Conservation (phyloP, 2,888 invertebrate genomes). For the Drosophila anomalipes region DNA sequence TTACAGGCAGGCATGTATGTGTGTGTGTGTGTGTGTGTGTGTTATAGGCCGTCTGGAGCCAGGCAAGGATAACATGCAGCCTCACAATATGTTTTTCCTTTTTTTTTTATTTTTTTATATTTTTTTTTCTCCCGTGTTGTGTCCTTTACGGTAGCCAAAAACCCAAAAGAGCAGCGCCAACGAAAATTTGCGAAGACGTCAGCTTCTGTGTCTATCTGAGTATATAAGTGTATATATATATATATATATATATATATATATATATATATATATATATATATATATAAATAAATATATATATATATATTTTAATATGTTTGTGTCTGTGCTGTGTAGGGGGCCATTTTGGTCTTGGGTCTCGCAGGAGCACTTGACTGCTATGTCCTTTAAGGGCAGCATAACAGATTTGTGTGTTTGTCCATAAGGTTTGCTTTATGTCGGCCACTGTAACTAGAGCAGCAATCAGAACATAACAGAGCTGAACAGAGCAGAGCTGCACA, state of each 20-base stretch:
- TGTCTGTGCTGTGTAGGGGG: constrained; percentile 28
- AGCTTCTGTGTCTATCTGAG: not conserved
- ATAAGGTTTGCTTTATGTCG: constrained; percentile 55
- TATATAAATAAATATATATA: constrained; percentile 19
- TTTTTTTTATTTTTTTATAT: not conserved
- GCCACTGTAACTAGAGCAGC: constrained; percentile 62
- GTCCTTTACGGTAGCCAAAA: constrained; percentile 56
- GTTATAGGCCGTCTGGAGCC: constrained; percentile 54
- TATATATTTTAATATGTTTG: constrained; percentile 19
- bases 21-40: constrained; percentile 19
- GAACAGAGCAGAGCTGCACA: constrained; percentile 5
- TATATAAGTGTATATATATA: constrained; percentile 8
- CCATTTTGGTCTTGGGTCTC: constrained; percentile 57
- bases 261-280: constrained; percentile 5
- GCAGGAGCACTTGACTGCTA: constrained; percentile 42
- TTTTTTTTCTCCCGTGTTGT: constrained; percentile 48
- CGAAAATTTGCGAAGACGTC: constrained; percentile 34
- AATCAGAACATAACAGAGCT: constrained; percentile 32
- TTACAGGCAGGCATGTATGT: constrained; percentile 28
- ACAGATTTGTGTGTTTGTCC: constrained; percentile 53
- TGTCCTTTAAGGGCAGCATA: constrained; percentile 54
- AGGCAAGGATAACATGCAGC: constrained; percentile 65
- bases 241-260: constrained; percentile 15
- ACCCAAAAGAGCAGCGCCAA: constrained; percentile 59
- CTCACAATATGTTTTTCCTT: constrained; percentile 27